These are phyloP conservation scores for Nomada ferruginata DNA, from an alignment of 2,888 invertebrate species.

Conservation along the genomic window DNA sequence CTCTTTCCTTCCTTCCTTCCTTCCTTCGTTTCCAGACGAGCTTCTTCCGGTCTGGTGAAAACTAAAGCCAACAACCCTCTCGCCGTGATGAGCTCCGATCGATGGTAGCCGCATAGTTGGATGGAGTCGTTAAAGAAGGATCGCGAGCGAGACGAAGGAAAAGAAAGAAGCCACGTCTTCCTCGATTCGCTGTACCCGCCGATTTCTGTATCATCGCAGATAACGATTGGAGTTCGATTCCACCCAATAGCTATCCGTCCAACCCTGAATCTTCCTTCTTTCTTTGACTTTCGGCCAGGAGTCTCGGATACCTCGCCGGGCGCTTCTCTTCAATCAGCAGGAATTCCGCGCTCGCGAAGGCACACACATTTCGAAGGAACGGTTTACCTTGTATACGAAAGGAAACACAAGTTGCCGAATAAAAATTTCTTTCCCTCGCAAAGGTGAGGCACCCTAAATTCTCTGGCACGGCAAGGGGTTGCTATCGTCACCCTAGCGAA, in stretches of 20 bases:
- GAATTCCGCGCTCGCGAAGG: conserved; percentile 4
- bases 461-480: no score
- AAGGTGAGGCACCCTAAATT: no score
- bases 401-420: no score
- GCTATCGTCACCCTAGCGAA: no score
- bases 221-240: conserved; percentile 39
- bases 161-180: background rate
- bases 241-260: background rate
- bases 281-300: no score
- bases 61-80: conserved; percentile 49
- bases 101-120: conserved; percentile 45
- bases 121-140: conserved; percentile 59
- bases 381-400: no score
- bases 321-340: background rate
- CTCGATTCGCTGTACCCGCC: background rate
- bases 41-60: conserved; percentile 21
- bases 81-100: conserved; percentile 62
- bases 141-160: conserved; percentile 37
- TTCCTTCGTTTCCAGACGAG: background rate
- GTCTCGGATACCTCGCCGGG: background rate
- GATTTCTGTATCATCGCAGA: conserved; percentile 6
- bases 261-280: background rate
- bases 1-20: background rate
- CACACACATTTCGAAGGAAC: background rate
- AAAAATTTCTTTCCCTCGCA: no score